phyloP scores from a whole-genome alignment of 2,113 vertebrate genomes.

The Ceyx cyanopectus region DNA sequence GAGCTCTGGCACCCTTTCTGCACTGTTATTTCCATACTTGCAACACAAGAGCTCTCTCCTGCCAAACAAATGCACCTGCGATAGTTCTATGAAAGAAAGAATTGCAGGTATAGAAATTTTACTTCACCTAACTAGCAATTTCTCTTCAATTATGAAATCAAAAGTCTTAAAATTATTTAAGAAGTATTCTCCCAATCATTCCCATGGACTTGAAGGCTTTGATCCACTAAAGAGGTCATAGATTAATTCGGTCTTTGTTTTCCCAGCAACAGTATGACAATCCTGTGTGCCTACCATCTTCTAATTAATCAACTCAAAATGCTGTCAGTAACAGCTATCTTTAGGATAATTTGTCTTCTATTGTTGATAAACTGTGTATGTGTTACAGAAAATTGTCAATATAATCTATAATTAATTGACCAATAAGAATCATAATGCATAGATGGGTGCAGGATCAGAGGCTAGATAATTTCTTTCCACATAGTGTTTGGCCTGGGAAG shows the following conservation, averaged over 20 bases:
- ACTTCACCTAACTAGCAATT: not conserved
- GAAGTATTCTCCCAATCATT: not conserved
- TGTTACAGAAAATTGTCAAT: not conserved
- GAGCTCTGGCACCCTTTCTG: not conserved
- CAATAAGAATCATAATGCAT: not conserved
- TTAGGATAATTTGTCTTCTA: not conserved
- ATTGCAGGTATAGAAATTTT: not conserved
- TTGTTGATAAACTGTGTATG: not conserved
- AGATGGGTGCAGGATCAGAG: not conserved
- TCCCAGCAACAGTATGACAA: not conserved
- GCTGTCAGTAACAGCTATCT: not conserved
- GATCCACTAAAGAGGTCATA: not conserved
- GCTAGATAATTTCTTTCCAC: not conserved
- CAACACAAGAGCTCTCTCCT: not conserved
- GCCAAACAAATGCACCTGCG: fast-evolving
- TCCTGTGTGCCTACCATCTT: not conserved
- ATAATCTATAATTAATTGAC: not conserved
- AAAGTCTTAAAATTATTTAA: not conserved
- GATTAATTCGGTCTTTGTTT: not conserved
- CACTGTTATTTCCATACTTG: not conserved
- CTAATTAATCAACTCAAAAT: not conserved
- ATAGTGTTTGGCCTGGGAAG: not conserved
- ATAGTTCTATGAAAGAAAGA: not conserved
- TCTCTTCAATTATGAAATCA: not conserved
- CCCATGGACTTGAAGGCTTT: not conserved